Evolutionary conservation across 2,113 vertebrate species (phyloP).

Genomic region (Muntiacus reevesi): DNA sequence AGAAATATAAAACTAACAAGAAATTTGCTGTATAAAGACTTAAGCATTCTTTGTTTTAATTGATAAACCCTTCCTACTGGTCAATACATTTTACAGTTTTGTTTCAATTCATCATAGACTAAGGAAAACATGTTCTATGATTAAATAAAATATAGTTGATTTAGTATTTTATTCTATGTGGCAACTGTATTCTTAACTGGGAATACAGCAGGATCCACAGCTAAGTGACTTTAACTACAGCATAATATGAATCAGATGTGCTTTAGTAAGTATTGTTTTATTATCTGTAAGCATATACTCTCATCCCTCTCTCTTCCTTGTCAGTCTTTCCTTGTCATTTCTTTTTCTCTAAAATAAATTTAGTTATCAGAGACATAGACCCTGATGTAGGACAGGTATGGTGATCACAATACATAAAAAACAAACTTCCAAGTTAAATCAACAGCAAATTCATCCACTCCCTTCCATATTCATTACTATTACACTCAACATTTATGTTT

Average conservation of each 20-base stretch:
- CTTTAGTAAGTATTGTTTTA: background rate
- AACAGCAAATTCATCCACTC: background rate
- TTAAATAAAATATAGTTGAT: background rate
- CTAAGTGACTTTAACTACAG: background rate
- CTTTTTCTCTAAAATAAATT: background rate
- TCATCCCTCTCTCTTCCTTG: background rate
- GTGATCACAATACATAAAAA: background rate
- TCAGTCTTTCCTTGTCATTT: background rate
- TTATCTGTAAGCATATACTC: background rate
- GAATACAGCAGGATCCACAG: background rate
- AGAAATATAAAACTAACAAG: background rate
- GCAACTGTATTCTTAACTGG: background rate
- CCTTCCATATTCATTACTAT: background rate
- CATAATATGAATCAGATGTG: background rate
- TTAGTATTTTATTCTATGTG: background rate
- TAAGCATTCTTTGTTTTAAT: background rate
- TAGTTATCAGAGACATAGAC: background rate
- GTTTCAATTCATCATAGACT: background rate
- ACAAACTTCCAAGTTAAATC: background rate
- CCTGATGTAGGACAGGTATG: background rate
- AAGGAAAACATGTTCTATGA: background rate
- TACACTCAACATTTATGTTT: background rate
- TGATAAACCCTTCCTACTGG: background rate
- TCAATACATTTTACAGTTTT: background rate
- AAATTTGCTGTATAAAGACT: background rate